A percentile compares a stretch with the other conserved stretches of the same genome.
Evolutionary conservation across 1,140 invertebrate species (phyloP).

Genomic region (Drosophila repletoides): DNA sequence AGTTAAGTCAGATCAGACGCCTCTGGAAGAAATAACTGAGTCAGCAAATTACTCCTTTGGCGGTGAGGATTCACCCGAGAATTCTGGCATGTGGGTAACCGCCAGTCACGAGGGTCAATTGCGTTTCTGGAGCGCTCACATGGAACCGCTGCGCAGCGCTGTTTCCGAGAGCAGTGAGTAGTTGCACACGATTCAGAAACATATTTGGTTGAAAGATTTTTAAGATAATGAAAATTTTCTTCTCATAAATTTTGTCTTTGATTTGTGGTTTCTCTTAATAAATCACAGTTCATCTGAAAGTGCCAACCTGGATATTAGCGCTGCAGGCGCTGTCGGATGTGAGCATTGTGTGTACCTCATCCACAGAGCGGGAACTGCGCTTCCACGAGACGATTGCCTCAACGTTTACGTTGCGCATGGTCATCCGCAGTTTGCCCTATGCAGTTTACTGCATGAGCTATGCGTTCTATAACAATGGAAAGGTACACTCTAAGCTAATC

Average conservation of each 20-base stretch:
- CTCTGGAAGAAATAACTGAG: slow-evolving; percentile 40
- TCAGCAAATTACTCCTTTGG: slow-evolving; percentile 47
- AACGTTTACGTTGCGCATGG: slow-evolving; percentile 86
- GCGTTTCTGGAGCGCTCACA: slow-evolving; percentile 87
- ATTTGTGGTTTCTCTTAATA: too few relatives aligned
- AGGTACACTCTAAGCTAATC: slow-evolving; percentile 85
- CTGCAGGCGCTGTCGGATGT: slow-evolving; percentile 87
- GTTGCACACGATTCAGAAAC: not conserved
- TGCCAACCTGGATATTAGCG: slow-evolving; percentile 86
- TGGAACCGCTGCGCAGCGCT: slow-evolving; percentile 84
- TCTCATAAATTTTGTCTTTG: too few relatives aligned
- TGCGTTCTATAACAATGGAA: slow-evolving; percentile 84
- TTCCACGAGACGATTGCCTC: slow-evolving; percentile 89
- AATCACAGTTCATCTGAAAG: slow-evolving; percentile 83
- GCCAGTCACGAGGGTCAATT: slow-evolving; percentile 87
- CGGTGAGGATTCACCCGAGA: slow-evolving; percentile 70
- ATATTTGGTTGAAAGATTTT: too few relatives aligned
- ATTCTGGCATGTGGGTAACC: slow-evolving; percentile 86
- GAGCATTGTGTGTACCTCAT: slow-evolving; percentile 86
- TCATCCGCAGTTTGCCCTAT: slow-evolving; percentile 84
- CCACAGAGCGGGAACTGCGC: slow-evolving; percentile 87
- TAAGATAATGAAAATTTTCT: too few relatives aligned
- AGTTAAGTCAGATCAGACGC: slow-evolving; percentile 83
- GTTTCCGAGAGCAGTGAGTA: slow-evolving; percentile 85
- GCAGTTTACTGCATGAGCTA: slow-evolving; percentile 85